Base-by-base conservation (phyloP, 1,140 invertebrate species). In the Subanguina moxae region DNA sequence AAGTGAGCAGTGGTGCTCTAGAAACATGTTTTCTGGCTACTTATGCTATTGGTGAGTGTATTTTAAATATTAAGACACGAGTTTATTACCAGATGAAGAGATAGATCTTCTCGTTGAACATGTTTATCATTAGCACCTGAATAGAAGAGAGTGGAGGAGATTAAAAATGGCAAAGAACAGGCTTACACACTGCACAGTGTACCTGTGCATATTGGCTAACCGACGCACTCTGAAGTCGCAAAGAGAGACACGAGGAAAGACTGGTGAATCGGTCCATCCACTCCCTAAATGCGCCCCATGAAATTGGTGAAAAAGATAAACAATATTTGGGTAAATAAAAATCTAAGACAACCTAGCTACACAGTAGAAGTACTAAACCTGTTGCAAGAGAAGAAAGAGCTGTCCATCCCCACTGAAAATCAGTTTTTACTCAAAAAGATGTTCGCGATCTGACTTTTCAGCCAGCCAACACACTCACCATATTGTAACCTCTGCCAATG, bases 391-490 rank as follows among this genome's bases (percentile, higher is more conserved):
- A 21, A 1, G 48, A 7, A n/a, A 70, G 83, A 78, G 67, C 67
- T 13, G 67, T 69, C 65, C 65, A 68, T n/a, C 85, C 85, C 76
- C 84, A 85, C 48, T 25, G n/a, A 52, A 52, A 52, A 52, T 15
- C 8, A 15, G 3, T 38, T 38, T 38, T 38, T 38, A 38, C 11
- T 38, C 11, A n/a, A n/a, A n/a, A n/a, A n/a, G n/a, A n/a, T n/a
- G n/a, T n/a, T n/a, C n/a, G n/a, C n/a, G n/a, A n/a, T n/a, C n/a
- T n/a, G n/a, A n/a, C n/a, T n/a, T n/a, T n/a, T n/a, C n/a, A n/a
- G n/a, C n/a, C n/a, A n/a, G n/a, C n/a, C n/a, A n/a, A 65, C 64
- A 69, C 23, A 86, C 85, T 76, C 84, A 86, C 62, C 85, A 74
- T 61, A 79, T 78, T 52, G 70, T 83, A 85, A 45, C 83, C 84